Evolutionary conservation across 1,140 invertebrate genomes (phyloP).

Genomic region (Drosophila hydei): DNA sequence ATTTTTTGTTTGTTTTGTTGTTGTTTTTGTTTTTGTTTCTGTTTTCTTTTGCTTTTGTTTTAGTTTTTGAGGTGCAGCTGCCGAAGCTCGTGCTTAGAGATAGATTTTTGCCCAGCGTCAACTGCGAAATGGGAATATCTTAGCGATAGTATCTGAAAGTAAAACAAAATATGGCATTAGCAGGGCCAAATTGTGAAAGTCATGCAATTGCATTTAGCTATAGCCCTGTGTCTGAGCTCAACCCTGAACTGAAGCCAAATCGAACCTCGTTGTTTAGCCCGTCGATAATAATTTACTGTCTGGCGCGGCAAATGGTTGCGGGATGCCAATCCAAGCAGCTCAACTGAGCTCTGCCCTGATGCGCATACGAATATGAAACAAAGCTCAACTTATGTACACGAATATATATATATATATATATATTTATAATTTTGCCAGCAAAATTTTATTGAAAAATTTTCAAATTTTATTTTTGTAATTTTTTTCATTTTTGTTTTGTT

Average conservation of each 20-base stretch:
- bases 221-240: slow-evolving; percentile 46
- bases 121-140: slow-evolving; percentile 15
- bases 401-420: not conserved
- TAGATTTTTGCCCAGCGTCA: slow-evolving; percentile 8
- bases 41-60: not conserved
- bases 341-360: too few species aligned
- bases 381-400: not conserved
- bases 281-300: not conserved
- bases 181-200: not conserved
- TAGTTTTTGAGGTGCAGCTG: slow-evolving; percentile 6
- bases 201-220: slow-evolving; percentile 19
- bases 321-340: too few species aligned
- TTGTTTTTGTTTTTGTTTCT: not conserved
- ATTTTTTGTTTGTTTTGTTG: slow-evolving; percentile 1
- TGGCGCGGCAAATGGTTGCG: slow-evolving; percentile 9
- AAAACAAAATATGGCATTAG: slow-evolving; percentile 49
- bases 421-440: slow-evolving; percentile 3
- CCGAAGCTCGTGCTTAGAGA: slow-evolving; percentile 16
- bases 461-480: not conserved
- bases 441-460: slow-evolving; percentile 7
- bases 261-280: not conserved
- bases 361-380: too few species aligned
- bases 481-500: not conserved
- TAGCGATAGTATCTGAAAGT: slow-evolving; percentile 73
- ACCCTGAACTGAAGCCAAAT: slow-evolving; percentile 11